A percentile compares a stretch with the other conserved stretches of the same genome.
Evolutionary conservation across 2,888 invertebrate genomes (phyloP).

Genomic region (Drosophila koepferae): DNA sequence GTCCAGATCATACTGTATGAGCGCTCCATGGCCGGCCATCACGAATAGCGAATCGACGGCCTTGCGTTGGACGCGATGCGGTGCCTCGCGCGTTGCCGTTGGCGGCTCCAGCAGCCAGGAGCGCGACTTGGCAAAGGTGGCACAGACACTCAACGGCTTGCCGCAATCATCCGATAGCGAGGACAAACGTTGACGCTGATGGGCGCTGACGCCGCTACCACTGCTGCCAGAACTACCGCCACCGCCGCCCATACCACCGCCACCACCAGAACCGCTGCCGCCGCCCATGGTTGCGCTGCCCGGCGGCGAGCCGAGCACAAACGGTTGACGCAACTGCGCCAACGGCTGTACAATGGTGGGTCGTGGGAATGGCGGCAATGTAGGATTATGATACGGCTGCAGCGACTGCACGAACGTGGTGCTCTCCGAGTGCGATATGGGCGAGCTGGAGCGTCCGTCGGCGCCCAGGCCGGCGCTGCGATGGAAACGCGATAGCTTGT

Average conservation of each 20-base stretch:
- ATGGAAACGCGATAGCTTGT: slow-evolving; percentile 97
- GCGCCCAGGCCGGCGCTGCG: slow-evolving; percentile 95
- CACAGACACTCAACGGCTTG: slow-evolving; percentile 91
- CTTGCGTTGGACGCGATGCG: slow-evolving; percentile 86
- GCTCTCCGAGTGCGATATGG: slow-evolving; percentile 86
- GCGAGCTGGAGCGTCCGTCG: slow-evolving; percentile 90
- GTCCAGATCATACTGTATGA: slow-evolving; percentile 95
- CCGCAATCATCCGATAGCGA: slow-evolving; percentile 90
- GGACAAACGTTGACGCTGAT: slow-evolving; percentile 88
- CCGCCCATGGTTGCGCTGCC: slow-evolving; percentile 65
- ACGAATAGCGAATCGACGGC: slow-evolving; percentile 94
- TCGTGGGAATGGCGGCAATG: slow-evolving; percentile 95
- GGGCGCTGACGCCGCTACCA: slow-evolving; percentile 82
- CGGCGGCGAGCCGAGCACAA: slow-evolving; percentile 82
- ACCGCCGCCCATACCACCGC: slow-evolving; percentile 40
- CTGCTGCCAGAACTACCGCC: slow-evolving; percentile 28
- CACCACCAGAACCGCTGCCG: slow-evolving; percentile 23
- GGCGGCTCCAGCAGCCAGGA: slow-evolving; percentile 88
- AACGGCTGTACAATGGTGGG: slow-evolving; percentile 92
- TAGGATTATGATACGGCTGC: slow-evolving; percentile 93
- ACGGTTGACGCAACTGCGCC: slow-evolving; percentile 93
- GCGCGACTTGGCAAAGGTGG: slow-evolving; percentile 91
- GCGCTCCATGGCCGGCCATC: slow-evolving; percentile 94
- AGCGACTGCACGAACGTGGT: slow-evolving; percentile 84
- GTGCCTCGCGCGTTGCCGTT: slow-evolving; percentile 84